Evolutionary conservation across 37 sponge, comb jelly and placozoan species (phyloP), one percentile per base, ranked within the genome.

Genomic region (Axinella damicornis): DNA sequence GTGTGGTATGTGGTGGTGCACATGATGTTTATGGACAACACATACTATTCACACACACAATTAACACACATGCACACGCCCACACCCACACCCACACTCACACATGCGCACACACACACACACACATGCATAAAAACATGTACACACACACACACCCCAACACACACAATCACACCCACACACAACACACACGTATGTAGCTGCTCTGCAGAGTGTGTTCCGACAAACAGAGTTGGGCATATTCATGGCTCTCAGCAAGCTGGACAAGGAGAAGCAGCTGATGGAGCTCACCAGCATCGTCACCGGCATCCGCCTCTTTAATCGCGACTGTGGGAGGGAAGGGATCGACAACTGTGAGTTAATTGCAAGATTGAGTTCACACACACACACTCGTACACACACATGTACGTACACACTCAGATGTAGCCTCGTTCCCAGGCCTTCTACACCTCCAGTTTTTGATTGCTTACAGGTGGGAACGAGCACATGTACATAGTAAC

Each of bases 151-250:
- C 46, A 46, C 46, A 27, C 62, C 5, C n/a, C n/a, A n/a, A n/a
- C n/a, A n/a, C n/a, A n/a, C n/a, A n/a, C n/a, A n/a, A n/a, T n/a
- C n/a, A n/a, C n/a, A n/a, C n/a, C n/a, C n/a, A n/a, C n/a, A n/a
- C n/a, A n/a, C n/a, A n/a, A n/a, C n/a, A n/a, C n/a, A n/a, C n/a
- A n/a, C n/a, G n/a, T n/a, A n/a, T n/a, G n/a, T n/a, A n/a, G n/a
- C n/a, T n/a, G n/a, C n/a, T n/a, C n/a, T n/a, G n/a, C 99, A 99
- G 87, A 99, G 99, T 75, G 96, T 99, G 75, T 97, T 99, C 64
- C 99, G 94, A n/a, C n/a, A n/a, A n/a, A n/a, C n/a, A n/a, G n/a
- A n/a, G n/a, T 11, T 61, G 12, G 12, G 2, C 63, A 5, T 61
- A 5, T 11, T 25, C 11, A 5, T 14, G 5, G 88, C 91, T 36